Evolutionary conservation across 1,140 invertebrate species (phyloP).

Genomic region (Solenopsis invicta): DNA sequence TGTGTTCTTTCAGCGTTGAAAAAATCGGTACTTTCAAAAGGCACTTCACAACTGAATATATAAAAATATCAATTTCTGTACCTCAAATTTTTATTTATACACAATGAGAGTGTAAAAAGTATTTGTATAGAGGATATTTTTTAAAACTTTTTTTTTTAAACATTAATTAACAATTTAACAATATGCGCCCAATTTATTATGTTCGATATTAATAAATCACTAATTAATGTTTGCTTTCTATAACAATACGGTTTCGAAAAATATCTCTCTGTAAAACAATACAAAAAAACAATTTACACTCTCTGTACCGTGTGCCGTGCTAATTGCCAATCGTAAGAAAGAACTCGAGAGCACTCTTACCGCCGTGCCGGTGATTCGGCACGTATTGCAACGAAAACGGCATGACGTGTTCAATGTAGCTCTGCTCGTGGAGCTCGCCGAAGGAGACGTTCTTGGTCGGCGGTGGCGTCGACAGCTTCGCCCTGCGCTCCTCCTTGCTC

Average conservation of each 20-base stretch:
- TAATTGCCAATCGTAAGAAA: neutral
- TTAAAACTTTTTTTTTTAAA: too few species aligned
- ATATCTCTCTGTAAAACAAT: too few species aligned
- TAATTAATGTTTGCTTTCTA: too few species aligned
- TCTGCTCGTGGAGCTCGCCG: conserved; percentile 83
- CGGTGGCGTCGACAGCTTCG: conserved; percentile 83
- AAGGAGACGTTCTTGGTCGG: conserved; percentile 86
- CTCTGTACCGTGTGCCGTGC: neutral
- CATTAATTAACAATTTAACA: too few species aligned
- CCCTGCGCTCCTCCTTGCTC: conserved; percentile 72
- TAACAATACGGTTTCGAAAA: too few species aligned
- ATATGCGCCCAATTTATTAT: too few species aligned
- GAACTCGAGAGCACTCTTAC: conserved; percentile 60
- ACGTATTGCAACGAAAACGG: conserved; percentile 84
- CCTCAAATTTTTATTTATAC: neutral
- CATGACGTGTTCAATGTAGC: conserved; percentile 82
- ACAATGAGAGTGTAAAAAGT: too few species aligned
- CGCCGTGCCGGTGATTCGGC: conserved; percentile 82
- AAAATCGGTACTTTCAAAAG: neutral
- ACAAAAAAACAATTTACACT: too few species aligned
- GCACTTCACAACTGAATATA: neutral
- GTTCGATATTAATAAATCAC: too few species aligned
- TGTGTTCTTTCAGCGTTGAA: neutral
- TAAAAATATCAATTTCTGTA: neutral
- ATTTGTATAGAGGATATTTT: too few species aligned